Conservation (phyloP, 2,113 vertebrate species). For the Tauraco erythrolophus region DNA sequence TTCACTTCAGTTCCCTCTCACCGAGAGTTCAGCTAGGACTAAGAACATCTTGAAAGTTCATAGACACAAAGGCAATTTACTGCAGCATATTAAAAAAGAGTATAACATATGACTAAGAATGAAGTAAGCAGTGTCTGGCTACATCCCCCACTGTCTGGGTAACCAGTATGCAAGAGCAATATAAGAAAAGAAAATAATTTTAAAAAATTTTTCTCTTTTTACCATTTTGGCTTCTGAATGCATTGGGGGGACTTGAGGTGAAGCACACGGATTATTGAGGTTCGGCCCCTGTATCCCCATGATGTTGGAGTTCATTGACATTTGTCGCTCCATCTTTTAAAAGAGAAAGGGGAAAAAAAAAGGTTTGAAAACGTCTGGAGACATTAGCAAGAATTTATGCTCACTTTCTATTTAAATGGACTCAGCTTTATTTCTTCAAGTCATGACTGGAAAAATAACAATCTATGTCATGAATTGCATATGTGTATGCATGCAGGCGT, state of each 20-base stretch:
- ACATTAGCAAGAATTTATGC: background rate
- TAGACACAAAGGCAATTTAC: conserved; percentile 41
- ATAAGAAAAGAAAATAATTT: background rate
- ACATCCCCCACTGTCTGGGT: background rate
- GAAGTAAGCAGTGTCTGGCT: conserved; percentile 52
- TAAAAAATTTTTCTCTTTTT: conserved; percentile 32
- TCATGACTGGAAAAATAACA: conserved; percentile 43
- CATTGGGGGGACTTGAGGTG: conserved; percentile 95
- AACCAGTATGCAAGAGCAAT: background rate
- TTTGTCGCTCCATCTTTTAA: conserved; percentile 96
- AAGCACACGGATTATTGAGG: conserved; percentile 93
- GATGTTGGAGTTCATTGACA: conserved; percentile 98
- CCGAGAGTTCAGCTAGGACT: background rate
- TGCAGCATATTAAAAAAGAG: conserved; percentile 19
- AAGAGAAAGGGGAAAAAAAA: conserved; percentile 15
- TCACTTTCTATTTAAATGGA: background rate
- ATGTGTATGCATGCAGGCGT: background rate
- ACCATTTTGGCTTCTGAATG: conserved; percentile 99
- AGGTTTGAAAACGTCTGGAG: conserved; percentile 1
- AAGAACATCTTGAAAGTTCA: conserved; percentile 16
- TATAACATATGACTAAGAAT: conserved; percentile 53
- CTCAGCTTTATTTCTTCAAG: conserved; percentile 37
- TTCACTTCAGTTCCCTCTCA: background rate
- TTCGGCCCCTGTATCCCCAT: conserved; percentile 96
- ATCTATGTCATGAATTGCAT: background rate